A percentile compares a stretch with the other conserved stretches of the same genome.
Conservation (phyloP, 2,797 vertebrate species). For the Pantherophis alleghaniensis region DNA sequence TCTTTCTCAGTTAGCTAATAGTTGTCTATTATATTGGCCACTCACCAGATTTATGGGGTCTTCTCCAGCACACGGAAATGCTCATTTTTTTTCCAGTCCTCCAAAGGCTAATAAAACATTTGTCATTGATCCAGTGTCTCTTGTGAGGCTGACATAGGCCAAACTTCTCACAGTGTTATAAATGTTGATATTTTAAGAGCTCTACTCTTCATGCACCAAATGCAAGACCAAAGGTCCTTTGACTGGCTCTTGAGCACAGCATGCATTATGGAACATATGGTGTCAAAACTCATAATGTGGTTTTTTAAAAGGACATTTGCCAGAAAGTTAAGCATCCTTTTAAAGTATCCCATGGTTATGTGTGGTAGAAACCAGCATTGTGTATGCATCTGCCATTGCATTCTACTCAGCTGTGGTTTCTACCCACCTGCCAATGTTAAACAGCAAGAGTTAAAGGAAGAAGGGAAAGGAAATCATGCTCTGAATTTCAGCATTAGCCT, state of each 20-base stretch:
- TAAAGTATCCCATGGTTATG: neutral
- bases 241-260: neutral
- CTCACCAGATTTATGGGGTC: slow-evolving; percentile 14
- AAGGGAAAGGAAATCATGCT: neutral
- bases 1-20: slow-evolving; percentile 26
- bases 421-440: neutral
- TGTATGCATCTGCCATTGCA: neutral
- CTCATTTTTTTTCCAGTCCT: slow-evolving; percentile 31
- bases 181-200: slow-evolving; percentile 19
- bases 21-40: slow-evolving; percentile 13
- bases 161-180: slow-evolving; percentile 28
- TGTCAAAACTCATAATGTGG: neutral
- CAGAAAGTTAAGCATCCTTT: neutral
- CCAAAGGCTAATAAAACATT: slow-evolving; percentile 33
- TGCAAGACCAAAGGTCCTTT: neutral
- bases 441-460: neutral
- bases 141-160: neutral
- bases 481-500: neutral
- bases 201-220: neutral
- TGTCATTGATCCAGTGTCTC: slow-evolving; percentile 32
- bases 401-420: neutral
- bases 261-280: neutral
- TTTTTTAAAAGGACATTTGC: neutral
- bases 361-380: neutral
- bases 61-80: slow-evolving; percentile 28